These are phyloP conservation scores for Vannuccia rotundouncinata DNA, from an alignment of 2,888 invertebrate species.

Conservation along the genomic window DNA sequence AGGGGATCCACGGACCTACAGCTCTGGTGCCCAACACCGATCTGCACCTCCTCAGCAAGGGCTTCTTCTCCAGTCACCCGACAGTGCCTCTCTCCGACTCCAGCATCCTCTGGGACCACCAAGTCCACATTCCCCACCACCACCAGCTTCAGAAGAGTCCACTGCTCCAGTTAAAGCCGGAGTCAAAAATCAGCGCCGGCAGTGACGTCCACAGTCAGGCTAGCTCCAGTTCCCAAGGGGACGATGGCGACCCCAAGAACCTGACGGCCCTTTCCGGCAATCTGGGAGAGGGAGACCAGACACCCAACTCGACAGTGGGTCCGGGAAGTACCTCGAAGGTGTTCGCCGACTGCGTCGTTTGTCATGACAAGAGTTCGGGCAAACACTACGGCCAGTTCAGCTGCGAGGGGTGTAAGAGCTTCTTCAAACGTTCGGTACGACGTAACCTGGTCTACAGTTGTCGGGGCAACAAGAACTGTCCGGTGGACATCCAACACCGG, in stretches of 20 bases:
- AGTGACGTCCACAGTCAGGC: neutral
- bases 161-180: neutral
- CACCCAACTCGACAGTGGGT: neutral
- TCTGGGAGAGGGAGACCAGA: neutral
- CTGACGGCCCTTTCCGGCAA: neutral
- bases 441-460: constrained; percentile 95
- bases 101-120: neutral
- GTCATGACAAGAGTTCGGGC: constrained; percentile 59
- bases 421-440: constrained; percentile 95
- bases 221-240: neutral
- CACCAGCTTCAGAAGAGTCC: neutral
- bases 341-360: constrained; percentile 38
- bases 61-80: neutral
- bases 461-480: constrained; percentile 89
- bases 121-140: neutral
- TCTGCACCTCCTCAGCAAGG: neutral
- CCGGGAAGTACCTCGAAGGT: neutral
- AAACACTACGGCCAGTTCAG: constrained; percentile 99
- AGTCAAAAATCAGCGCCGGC: neutral
- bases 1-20: neutral
- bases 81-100: neutral
- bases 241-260: neutral
- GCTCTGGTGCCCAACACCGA: neutral
- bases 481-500: constrained; percentile 96
- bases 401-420: constrained; percentile 91